Percentiles rank a stretch among this genome's conserved stretches.
Evolutionary conservation across 2,888 invertebrate species (phyloP).

Genomic region (Apomyelois bistriatella): DNA sequence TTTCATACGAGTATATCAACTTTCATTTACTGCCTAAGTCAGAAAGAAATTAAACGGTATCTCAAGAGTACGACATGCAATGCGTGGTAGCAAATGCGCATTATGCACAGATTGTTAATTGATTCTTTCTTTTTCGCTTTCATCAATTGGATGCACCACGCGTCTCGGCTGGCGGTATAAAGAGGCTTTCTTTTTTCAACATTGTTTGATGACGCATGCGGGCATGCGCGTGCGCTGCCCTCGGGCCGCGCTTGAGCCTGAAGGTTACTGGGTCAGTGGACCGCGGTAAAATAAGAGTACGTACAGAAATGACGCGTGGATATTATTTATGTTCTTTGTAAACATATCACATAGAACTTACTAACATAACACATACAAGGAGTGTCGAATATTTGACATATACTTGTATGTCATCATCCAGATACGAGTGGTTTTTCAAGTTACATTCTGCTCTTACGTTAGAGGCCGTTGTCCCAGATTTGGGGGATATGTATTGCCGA

Average conservation of each 20-base stretch:
- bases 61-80: no score
- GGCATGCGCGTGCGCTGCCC: slow-evolving; percentile 48
- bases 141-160: slow-evolving; percentile 21
- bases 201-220: slow-evolving; percentile 34
- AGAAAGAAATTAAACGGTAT: no score
- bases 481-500: no score
- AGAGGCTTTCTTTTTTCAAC: slow-evolving; percentile 45
- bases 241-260: slow-evolving; percentile 48
- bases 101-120: slow-evolving; percentile 4
- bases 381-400: no score
- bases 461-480: no score
- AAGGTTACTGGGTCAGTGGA: slow-evolving; percentile 72
- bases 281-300: slow-evolving; percentile 18
- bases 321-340: no score
- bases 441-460: no score
- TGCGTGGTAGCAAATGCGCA: background rate
- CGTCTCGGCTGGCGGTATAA: slow-evolving; percentile 17
- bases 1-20: no score
- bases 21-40: no score
- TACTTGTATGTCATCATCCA: no score
- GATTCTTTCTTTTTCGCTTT: slow-evolving; percentile 23
- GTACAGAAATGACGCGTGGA: background rate
- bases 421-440: no score
- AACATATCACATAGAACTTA: background rate
- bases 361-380: no score